Percentiles rank a stretch among this genome's conserved stretches.
Evolutionary conservation across 2,797 vertebrate species (phyloP).

Genomic region (Periophthalmus magnuspinnatus): DNA sequence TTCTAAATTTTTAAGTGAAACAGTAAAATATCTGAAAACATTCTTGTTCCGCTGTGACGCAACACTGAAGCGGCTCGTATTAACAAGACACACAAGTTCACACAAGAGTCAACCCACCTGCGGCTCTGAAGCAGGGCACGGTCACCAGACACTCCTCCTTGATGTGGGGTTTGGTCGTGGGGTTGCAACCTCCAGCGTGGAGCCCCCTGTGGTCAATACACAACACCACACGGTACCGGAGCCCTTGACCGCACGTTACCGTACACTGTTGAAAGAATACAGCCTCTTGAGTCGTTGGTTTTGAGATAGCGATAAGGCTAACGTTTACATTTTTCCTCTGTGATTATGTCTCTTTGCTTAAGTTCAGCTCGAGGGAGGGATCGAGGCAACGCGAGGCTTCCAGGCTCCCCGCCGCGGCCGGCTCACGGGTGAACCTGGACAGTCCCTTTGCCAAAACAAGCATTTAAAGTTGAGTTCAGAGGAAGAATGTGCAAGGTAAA

Average conservation of each 20-base stretch:
- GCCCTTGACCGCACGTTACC: slow-evolving; percentile 94
- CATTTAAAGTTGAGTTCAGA: slow-evolving; percentile 67
- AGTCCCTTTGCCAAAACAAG: slow-evolving; percentile 70
- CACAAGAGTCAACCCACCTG: slow-evolving; percentile 74
- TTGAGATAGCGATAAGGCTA: not conserved
- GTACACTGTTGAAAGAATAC: slow-evolving; percentile 83
- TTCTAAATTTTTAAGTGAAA: not conserved
- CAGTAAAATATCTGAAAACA: not conserved
- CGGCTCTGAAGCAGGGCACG: slow-evolving; percentile 92
- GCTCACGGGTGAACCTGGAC: slow-evolving; percentile 46
- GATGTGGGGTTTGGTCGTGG: slow-evolving; percentile 93
- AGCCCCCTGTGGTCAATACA: slow-evolving; percentile 94
- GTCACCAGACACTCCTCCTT: slow-evolving; percentile 94
- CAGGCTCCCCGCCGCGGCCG: slow-evolving; percentile 47
- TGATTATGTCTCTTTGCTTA: slow-evolving; percentile 10
- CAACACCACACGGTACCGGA: slow-evolving; percentile 93
- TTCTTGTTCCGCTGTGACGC: not conserved
- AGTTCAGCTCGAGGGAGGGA: slow-evolving; percentile 34
- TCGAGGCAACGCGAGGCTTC: slow-evolving; percentile 22
- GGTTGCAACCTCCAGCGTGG: slow-evolving; percentile 92
- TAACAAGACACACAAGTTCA: slow-evolving; percentile 1
- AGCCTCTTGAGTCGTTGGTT: not conserved
- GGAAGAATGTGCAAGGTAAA: slow-evolving; percentile 72
- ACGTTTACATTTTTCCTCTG: slow-evolving; percentile 3
- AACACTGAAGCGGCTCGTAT: not conserved